A percentile compares a stretch with the other conserved stretches of the same genome.
Conservation (phyloP, 2,113 vertebrate genomes). For the Mobula hypostoma region DNA sequence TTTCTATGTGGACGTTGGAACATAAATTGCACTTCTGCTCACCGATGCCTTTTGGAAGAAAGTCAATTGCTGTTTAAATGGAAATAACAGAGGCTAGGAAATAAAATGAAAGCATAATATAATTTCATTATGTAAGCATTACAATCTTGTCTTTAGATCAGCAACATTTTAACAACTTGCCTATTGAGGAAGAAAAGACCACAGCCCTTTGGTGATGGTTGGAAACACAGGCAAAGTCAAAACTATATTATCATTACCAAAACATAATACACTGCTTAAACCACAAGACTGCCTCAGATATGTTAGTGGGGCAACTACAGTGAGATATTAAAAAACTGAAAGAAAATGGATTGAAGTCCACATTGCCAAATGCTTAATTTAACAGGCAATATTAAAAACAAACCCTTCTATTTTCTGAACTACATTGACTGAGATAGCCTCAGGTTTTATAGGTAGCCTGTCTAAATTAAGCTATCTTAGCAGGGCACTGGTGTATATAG, state of each 20-base stretch:
- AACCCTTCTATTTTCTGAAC: neutral
- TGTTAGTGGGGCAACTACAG: neutral
- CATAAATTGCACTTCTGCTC: neutral
- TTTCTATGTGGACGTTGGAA: neutral
- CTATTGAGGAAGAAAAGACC: neutral
- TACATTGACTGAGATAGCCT: neutral
- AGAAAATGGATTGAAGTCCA: neutral
- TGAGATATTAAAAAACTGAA: neutral
- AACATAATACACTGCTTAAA: neutral
- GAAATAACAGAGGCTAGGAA: neutral
- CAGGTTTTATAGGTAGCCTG: neutral
- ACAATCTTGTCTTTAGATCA: neutral
- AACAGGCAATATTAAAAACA: neutral
- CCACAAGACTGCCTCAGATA: neutral
- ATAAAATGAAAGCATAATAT: neutral
- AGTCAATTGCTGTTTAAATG: neutral
- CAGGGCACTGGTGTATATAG: neutral
- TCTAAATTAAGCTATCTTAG: constrained; percentile 26
- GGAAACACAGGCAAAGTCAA: neutral
- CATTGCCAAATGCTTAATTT: neutral
- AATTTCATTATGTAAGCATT: neutral
- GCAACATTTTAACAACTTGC: neutral
- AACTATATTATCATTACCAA: neutral
- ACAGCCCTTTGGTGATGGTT: neutral
- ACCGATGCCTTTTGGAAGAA: constrained; percentile 12